phyloP scores from a whole-genome alignment of 2,888 invertebrate genomes.

The Drosophila lutescens region DNA sequence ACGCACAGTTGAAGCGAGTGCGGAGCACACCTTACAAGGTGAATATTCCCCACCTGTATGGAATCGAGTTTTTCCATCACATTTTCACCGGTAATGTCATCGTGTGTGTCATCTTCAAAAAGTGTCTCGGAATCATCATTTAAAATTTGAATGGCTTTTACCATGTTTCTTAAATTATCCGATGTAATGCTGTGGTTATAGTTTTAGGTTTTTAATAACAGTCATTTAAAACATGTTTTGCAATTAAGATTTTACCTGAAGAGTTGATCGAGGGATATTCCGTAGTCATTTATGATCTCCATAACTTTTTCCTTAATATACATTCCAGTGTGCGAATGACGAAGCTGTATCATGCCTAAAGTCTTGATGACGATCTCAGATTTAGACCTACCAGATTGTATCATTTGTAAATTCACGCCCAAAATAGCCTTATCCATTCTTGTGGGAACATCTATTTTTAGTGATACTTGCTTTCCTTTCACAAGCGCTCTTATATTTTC shows the following conservation, averaged over 20 bases:
- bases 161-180: constrained; percentile 6
- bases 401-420: constrained; percentile 14
- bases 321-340: constrained; percentile 9
- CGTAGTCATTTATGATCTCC: too few species aligned
- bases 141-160: too few species aligned
- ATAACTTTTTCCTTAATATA: constrained; percentile 6
- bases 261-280: too few species aligned
- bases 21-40: constrained; percentile 17
- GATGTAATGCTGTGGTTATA: too few species aligned
- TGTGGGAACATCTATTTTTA: constrained; percentile 10
- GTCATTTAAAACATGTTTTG: background rate
- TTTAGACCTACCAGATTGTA: constrained; percentile 10
- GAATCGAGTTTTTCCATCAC: too few species aligned
- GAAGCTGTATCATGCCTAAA: constrained; percentile 8
- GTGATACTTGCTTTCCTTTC: constrained; percentile 11
- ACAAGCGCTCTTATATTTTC: background rate
- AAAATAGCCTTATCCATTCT: background rate
- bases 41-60: constrained; percentile 7
- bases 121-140: too few species aligned
- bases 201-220: too few species aligned
- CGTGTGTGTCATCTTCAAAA: too few species aligned
- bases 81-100: too few species aligned
- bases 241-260: too few species aligned
- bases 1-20: constrained; percentile 13
- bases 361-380: constrained; percentile 16